A percentile compares a stretch with the other conserved stretches of the same genome.
Evolutionary conservation across 30 jellyfish, hydroid and myxozoan genomes (phyloP).

Genomic region (Morbakka virulenta): DNA sequence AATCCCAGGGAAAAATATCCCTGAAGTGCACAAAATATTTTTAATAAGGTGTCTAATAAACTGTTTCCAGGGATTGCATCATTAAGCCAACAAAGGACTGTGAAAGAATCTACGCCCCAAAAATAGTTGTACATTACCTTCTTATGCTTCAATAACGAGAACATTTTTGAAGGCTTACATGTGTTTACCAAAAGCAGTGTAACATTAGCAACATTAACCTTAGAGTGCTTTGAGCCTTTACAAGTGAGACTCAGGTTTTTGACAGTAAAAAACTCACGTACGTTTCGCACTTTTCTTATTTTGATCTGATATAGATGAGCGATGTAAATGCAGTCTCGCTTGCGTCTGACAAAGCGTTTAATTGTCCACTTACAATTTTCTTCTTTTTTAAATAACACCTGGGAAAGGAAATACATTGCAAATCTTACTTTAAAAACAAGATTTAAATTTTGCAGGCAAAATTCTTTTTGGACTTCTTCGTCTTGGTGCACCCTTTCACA

Average conservation of each 20-base stretch:
- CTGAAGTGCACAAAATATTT: background rate
- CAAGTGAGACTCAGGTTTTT: background rate
- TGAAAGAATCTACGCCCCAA: conserved; percentile 1
- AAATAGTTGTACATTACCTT: background rate
- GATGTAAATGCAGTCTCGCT: background rate
- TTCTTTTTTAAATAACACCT: background rate
- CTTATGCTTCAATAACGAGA: background rate
- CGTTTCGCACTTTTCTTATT: background rate
- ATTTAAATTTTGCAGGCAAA: background rate
- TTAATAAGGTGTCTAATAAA: background rate
- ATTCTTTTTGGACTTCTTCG: background rate
- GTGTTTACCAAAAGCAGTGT: background rate
- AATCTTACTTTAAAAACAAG: background rate
- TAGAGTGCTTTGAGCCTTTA: background rate
- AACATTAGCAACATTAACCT: background rate
- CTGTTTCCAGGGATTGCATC: conserved; percentile 4
- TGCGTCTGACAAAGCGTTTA: background rate
- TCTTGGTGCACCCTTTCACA: background rate
- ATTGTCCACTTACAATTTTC: background rate
- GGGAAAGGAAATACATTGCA: background rate
- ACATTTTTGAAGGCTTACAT: background rate
- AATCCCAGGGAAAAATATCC: conserved; percentile 1
- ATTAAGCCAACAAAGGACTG: background rate
- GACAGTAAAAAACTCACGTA: background rate
- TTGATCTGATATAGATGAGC: background rate